Conservation (phyloP, 2,797 vertebrate genomes). For the Eulemur rubriventer region DNA sequence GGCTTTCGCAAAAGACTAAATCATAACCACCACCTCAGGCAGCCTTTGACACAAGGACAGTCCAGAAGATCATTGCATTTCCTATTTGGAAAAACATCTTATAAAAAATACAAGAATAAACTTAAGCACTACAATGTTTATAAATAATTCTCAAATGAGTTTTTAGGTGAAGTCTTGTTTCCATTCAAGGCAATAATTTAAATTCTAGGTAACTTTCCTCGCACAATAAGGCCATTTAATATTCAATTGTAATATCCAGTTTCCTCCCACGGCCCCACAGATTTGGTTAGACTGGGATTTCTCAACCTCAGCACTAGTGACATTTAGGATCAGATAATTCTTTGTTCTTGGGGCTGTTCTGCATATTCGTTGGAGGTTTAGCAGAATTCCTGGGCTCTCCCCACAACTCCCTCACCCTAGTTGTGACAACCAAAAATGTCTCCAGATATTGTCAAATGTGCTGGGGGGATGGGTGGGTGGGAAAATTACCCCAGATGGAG, state of each 20-base stretch:
- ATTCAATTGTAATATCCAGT: neutral
- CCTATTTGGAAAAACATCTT: neutral
- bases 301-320: neutral
- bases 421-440: neutral
- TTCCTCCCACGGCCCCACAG: neutral
- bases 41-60: neutral
- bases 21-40: neutral
- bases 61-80: conserved; percentile 48
- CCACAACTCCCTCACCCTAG: neutral
- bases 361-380: neutral
- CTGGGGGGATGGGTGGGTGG: neutral
- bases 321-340: neutral
- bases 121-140: neutral
- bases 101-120: neutral
- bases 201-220: neutral
- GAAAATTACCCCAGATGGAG: neutral
- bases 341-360: neutral
- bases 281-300: neutral
- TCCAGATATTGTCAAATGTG: neutral
- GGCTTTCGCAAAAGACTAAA: neutral
- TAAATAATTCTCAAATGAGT: conserved; percentile 41
- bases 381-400: neutral
- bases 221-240: neutral
- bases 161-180: neutral
- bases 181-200: neutral